Base-by-base conservation (phyloP, 1,140 invertebrate species). In the Hyles euphorbiae region DNA sequence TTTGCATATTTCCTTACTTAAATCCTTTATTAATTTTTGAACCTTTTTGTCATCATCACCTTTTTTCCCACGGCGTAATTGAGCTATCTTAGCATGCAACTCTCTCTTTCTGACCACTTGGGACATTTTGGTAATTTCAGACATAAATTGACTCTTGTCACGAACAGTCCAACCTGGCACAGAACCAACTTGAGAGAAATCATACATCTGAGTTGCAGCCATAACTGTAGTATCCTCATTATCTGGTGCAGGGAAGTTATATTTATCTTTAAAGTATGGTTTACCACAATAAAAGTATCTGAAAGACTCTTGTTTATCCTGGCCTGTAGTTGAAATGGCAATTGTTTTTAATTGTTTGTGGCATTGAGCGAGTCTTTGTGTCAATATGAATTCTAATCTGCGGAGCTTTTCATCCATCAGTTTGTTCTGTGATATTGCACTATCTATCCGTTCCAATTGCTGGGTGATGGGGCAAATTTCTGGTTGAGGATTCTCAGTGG, bases 211-310 rank as follows among this genome's bases (percentile, higher is more conserved):
- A 40, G 65, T 68, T 57, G 74, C 72, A 9, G 46, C 53, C 78
- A 81, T 83, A 3, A 80, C 40, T 22, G 78, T 61, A 22, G 83
- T 76, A 60, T 87, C 83, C 33, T 72, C 70, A 68, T 88, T 88
- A 44, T 78, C 72, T 8, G 83, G 83, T 5, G 85, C 76, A 1
- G 74, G 65, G 56, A 78, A 83, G 48, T 72, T 70, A 7, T 49
- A 22, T 56, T 62, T 73, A 54, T 88, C 85, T 65, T 78, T 87
- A 46, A 88, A 88, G 55, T 88, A 87, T 6, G 85, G 85, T 49
- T 74, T 78, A 5, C 83, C 83, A 65, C 78, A 85, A 36, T 56
- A 68, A 3, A 78, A 64, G 54, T 81, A 81, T 5, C 70, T 65
- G 48, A 83, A 85, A 32, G 48, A 36, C 61, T 72, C 67, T n/a